A percentile compares a stretch with the other conserved stretches of the same genome.
phyloP scores from a whole-genome alignment of 1,140 invertebrate species.

The Scaptomyza montana region DNA sequence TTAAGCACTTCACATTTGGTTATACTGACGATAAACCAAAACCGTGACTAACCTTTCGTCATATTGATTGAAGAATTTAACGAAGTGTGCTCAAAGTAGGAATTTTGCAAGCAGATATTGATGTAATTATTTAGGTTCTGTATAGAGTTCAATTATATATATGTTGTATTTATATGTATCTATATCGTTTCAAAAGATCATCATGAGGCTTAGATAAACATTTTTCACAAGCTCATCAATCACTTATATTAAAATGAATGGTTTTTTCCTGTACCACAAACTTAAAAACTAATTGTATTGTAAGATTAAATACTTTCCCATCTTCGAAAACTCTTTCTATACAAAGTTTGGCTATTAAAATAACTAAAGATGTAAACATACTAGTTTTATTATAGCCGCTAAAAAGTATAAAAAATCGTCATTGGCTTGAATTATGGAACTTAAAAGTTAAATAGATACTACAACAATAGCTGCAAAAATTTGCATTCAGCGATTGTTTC shows the following conservation, averaged over 20 bases:
- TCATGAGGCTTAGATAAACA: no score
- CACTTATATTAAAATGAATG: no score
- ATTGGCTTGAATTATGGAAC: not conserved
- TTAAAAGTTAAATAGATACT: not conserved
- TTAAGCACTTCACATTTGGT: conserved; percentile 31
- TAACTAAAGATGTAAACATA: not conserved
- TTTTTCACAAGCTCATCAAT: no score
- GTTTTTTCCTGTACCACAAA: not conserved
- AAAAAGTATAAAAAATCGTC: not conserved
- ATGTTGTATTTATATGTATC: no score
- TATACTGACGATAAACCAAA: not conserved
- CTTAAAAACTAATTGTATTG: not conserved
- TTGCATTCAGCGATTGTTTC: conserved; percentile 17
- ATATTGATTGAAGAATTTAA: not conserved
- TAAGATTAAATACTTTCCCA: not conserved
- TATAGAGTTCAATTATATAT: no score
- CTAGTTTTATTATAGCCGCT: not conserved
- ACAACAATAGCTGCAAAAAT: conserved; percentile 5
- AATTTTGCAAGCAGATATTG: not conserved
- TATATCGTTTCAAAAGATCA: no score
- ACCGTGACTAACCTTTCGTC: not conserved
- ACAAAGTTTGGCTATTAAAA: not conserved
- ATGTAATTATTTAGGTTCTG: not conserved
- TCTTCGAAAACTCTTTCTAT: not conserved
- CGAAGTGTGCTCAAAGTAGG: not conserved